These are phyloP conservation scores for Agelastica alni DNA, from an alignment of 2,888 invertebrate genomes.

Conservation along the genomic window DNA sequence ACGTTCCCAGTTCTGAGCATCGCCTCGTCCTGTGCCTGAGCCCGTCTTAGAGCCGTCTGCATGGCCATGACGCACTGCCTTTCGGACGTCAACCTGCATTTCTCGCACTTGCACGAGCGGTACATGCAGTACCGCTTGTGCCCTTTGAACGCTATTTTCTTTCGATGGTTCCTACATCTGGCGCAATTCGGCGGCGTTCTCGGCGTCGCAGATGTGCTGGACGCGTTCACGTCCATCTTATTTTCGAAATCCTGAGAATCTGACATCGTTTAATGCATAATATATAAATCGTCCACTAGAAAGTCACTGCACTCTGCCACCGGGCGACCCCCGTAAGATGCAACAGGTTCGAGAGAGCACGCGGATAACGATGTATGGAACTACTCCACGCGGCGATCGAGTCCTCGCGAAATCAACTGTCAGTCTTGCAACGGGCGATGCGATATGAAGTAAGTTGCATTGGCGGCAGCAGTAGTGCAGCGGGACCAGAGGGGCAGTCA, in stretches of 20 bases:
- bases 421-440: constrained; percentile 54
- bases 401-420: constrained; percentile 50
- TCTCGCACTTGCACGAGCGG: constrained; percentile 82
- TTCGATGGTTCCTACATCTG: constrained; percentile 88
- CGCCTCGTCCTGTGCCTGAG: constrained; percentile 84
- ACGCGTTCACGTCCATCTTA: constrained; percentile 59
- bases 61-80: constrained; percentile 87
- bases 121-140: constrained; percentile 92
- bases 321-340: constrained; percentile 11
- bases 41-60: constrained; percentile 82
- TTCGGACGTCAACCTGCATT: constrained; percentile 85
- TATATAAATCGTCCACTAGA: constrained; percentile 8
- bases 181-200: constrained; percentile 91
- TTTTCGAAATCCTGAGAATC: constrained; percentile 61
- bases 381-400: constrained; percentile 14
- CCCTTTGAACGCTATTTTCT: constrained; percentile 85
- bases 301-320: constrained; percentile 18
- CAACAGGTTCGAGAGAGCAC: constrained; percentile 31
- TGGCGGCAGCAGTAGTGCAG: constrained; percentile 46
- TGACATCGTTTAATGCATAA: constrained; percentile 43
- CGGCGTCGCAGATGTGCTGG: constrained; percentile 65
- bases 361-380: constrained; percentile 8
- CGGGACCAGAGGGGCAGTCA: constrained; percentile 51
- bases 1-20: constrained; percentile 50
- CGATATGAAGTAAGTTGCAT: constrained; percentile 56